Percentiles rank a stretch among this genome's conserved stretches.
phyloP scores from a whole-genome alignment of 2,113 vertebrate species.

The Micromys minutus region DNA sequence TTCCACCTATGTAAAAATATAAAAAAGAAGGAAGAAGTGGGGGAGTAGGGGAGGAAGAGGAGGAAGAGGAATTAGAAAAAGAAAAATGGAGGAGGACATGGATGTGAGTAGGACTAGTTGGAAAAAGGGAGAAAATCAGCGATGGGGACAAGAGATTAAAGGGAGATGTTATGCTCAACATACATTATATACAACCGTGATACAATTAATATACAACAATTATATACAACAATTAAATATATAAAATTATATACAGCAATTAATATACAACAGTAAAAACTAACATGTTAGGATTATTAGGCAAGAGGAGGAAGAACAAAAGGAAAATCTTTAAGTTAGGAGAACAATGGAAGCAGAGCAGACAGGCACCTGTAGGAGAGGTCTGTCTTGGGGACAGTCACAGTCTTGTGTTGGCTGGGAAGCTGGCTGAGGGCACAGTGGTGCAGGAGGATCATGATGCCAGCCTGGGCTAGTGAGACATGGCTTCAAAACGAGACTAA shows the following conservation, averaged over 20 bases:
- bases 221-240: neutral
- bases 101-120: too few species aligned
- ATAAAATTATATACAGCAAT: neutral
- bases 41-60: neutral
- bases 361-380: neutral
- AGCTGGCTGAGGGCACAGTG: neutral
- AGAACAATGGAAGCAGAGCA: neutral
- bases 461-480: neutral
- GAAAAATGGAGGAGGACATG: neutral
- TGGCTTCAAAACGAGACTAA: neutral
- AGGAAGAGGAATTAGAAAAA: neutral
- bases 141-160: neutral
- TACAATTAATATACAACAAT: neutral
- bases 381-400: neutral
- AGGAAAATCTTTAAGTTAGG: neutral
- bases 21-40: neutral
- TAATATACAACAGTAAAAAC: neutral
- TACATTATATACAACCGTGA: neutral
- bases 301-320: neutral
- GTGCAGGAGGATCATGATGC: neutral
- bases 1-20: constrained; percentile 4
- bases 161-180: neutral
- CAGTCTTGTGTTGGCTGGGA: neutral
- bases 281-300: neutral
- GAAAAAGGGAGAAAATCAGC: neutral